These are phyloP conservation scores for Mastomys coucha DNA, from an alignment of 2,113 vertebrate species.

Conservation along the genomic window DNA sequence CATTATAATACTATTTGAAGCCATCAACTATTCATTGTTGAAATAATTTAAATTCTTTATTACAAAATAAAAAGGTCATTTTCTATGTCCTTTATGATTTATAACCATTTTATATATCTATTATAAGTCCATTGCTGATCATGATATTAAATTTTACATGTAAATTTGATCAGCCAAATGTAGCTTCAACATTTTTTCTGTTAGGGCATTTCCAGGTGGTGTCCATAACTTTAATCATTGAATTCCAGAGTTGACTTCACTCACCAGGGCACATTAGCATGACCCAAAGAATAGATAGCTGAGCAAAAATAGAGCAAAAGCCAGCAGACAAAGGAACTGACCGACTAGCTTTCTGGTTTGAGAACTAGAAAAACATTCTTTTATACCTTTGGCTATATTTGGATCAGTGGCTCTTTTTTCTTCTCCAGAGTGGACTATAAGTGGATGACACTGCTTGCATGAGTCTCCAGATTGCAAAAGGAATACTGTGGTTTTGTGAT, in stretches of 20 bases:
- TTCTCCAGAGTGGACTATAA: neutral
- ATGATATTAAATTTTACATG: neutral
- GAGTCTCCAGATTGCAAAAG: neutral
- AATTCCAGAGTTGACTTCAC: neutral
- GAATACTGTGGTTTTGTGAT: neutral
- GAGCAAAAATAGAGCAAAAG: neutral
- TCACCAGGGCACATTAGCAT: neutral
- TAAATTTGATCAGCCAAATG: neutral
- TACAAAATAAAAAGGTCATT: neutral
- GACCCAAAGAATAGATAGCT: neutral
- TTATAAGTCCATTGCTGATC: neutral
- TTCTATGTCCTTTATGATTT: neutral
- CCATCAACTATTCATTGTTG: neutral
- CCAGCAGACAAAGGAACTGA: neutral
- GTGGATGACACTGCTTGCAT: neutral
- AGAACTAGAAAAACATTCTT: neutral
- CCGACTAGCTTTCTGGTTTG: neutral
- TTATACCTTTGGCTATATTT: neutral
- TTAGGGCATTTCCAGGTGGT: neutral
- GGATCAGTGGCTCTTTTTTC: neutral
- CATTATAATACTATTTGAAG: neutral
- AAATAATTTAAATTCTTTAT: neutral
- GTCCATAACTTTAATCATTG: neutral
- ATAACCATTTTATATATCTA: neutral
- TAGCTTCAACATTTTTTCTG: neutral